phyloP scores from a whole-genome alignment of 2,888 invertebrate genomes.

The Melikaiella ostensackeni region DNA sequence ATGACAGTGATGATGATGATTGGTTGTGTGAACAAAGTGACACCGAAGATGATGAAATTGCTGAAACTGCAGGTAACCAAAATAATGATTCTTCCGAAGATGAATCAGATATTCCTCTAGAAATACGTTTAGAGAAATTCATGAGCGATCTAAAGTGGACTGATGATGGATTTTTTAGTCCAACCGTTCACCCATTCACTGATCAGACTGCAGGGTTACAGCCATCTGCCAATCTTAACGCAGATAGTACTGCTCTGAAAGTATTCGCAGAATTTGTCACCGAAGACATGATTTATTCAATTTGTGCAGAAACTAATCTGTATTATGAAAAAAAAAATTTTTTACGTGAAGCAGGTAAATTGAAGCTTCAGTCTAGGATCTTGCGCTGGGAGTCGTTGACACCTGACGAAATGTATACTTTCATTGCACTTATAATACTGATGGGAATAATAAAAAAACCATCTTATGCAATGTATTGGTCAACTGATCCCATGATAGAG shows the following conservation, averaged over 20 bases:
- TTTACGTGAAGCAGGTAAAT: background rate
- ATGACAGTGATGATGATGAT: conserved; percentile 20
- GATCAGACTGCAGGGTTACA: conserved; percentile 6
- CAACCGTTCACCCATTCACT: background rate
- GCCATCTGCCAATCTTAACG: background rate
- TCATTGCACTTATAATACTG: conserved; percentile 43
- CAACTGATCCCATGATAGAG: conserved; percentile 45
- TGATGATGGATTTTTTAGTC: conserved; percentile 15
- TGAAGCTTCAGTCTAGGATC: background rate
- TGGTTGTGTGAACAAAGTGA: background rate
- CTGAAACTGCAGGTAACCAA: background rate
- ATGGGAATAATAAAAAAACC: conserved; percentile 48
- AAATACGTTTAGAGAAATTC: background rate
- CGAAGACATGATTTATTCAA: conserved; percentile 6
- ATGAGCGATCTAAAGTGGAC: conserved; percentile 6
- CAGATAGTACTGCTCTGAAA: background rate
- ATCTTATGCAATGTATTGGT: conserved; percentile 47
- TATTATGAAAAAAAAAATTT: conserved; percentile 7
- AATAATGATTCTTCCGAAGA: conserved; percentile 12
- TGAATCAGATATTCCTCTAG: conserved; percentile 11
- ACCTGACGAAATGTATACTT: conserved; percentile 13
- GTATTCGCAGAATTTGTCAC: conserved; percentile 2
- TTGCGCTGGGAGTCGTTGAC: background rate
- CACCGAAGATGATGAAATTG: conserved; percentile 1
- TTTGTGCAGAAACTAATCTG: conserved; percentile 11